Evolutionary conservation across 2,888 invertebrate genomes (phyloP).

Genomic region (Phengaris arion): DNA sequence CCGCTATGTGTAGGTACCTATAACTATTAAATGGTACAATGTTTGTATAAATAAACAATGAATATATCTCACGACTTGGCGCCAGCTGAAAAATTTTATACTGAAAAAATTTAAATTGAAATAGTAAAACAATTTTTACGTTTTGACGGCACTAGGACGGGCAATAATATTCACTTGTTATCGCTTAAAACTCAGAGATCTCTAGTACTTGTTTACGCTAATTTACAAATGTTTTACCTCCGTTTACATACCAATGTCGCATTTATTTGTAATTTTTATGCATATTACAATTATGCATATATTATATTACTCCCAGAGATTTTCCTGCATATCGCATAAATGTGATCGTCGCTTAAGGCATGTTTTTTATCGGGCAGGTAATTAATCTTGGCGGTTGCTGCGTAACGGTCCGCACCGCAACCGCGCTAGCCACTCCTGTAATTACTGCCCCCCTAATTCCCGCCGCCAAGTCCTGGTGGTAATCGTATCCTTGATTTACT

Average conservation of each 20-base stretch:
- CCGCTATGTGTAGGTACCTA: not conserved
- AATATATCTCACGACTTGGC: not conserved
- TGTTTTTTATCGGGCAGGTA: conserved; percentile 34
- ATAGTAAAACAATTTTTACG: conserved; percentile 17
- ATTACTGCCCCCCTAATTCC: conserved; percentile 46
- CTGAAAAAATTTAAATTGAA: not conserved
- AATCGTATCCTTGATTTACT: not conserved
- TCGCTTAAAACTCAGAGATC: conserved; percentile 8
- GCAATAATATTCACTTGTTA: conserved; percentile 17
- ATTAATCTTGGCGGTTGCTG: conserved; percentile 40
- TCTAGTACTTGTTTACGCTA: not conserved
- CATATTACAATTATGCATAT: too few relatives aligned
- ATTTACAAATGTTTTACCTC: not conserved
- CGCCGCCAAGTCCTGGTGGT: conserved; percentile 35
- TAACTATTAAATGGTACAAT: too few relatives aligned
- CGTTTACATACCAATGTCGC: not conserved
- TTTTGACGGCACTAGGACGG: conserved; percentile 22
- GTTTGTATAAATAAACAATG: too few relatives aligned
- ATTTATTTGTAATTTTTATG: not conserved
- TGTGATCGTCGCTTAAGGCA: not conserved
- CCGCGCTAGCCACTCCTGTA: conserved; percentile 37
- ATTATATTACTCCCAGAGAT: not conserved
- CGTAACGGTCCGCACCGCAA: conserved; percentile 38
- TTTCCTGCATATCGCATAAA: not conserved
- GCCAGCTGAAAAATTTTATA: too few relatives aligned